A percentile compares a stretch with the other conserved stretches of the same genome.
phyloP scores from a whole-genome alignment of 2,113 vertebrate genomes.

The Osmerus mordax region DNA sequence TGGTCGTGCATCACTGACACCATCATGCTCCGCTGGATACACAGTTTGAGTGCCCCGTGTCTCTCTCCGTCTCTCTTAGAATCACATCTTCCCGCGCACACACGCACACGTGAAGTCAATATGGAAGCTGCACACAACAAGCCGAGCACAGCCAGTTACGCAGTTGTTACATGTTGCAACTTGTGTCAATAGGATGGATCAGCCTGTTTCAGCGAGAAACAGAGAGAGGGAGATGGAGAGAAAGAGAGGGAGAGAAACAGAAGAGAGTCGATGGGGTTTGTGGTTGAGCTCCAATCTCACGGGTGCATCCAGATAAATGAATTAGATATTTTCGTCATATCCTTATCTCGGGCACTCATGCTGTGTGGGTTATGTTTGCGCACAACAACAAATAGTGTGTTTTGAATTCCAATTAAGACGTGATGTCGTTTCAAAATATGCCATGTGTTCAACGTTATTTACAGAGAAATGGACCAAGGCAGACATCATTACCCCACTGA shows the following conservation, averaged over 20 bases:
- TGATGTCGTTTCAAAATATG: conserved; percentile 5
- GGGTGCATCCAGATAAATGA: conserved; percentile 13
- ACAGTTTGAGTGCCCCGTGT: not conserved
- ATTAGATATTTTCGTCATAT: not conserved
- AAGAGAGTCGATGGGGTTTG: not conserved
- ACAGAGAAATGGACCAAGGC: not conserved
- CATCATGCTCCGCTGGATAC: conserved; percentile 4
- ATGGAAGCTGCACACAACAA: not conserved
- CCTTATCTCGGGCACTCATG: not conserved
- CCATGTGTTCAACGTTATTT: not conserved
- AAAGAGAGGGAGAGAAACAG: not conserved
- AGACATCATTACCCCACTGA: too few relatives aligned
- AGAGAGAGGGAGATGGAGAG: conserved; percentile 7
- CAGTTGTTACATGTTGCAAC: conserved; percentile 1
- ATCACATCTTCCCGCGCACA: not conserved
- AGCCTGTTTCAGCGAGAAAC: conserved; percentile 38
- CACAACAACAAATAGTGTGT: not conserved
- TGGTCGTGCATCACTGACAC: conserved; percentile 8
- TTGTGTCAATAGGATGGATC: conserved; percentile 11
- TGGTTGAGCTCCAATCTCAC: not conserved
- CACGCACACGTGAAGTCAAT: too few relatives aligned
- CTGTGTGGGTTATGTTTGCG: not conserved
- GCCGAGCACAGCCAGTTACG: not conserved
- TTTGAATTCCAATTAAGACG: not conserved
- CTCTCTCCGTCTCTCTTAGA: not conserved